Evolutionary conservation across 1,140 invertebrate genomes (phyloP), one percentile per base, ranked within the genome.

Genomic region (Stegodyphus mimosarum): DNA sequence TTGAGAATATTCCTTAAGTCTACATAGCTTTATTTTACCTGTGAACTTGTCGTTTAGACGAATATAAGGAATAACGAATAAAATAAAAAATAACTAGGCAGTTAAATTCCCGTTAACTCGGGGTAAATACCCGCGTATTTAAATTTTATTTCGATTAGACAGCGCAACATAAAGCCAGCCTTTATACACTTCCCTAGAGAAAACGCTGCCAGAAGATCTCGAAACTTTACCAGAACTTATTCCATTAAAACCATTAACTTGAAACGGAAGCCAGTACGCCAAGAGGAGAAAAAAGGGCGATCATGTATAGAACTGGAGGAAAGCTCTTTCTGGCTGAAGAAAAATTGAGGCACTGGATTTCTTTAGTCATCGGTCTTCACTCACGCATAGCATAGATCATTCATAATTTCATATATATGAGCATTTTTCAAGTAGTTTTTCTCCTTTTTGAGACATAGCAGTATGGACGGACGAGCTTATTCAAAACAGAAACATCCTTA

Each of bases 61-160:
- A 33, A 33, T 33, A 33, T 33, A 33, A 33, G 33, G 33, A 33
- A 33, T 33, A 33, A 33, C 33, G 33, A 33, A 33, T 3, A 33
- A 33, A 33, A 33, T 33, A 33, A 77, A 66, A 77, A 66, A 63
- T 18, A 15, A 6, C 11, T 10, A 72, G 52, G 80, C 80, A 83
- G 80, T 83, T 83, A 83, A 83, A 83, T 50, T 83, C 60, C 80
- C 80, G 80, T 83, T 83, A 83, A 83, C 80, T 83, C 80, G 50
- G 51, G 49, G 60, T 48, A 81, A 74, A 83, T 74, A 70, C 11
- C 60, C 49, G 48, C 48, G n/a, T 50, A 83, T 83, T 83, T 83
- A 83, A 83, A 83, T 83, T 83, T 67, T 83, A 83, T 83, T 83
- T 83, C 80, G 80, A 83, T 83, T 83, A 83, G 63, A 73, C 60